Evolutionary conservation across 2,888 invertebrate genomes (phyloP), one percentile per base, ranked within the genome.

Genomic region (Tetranychus piercei): DNA sequence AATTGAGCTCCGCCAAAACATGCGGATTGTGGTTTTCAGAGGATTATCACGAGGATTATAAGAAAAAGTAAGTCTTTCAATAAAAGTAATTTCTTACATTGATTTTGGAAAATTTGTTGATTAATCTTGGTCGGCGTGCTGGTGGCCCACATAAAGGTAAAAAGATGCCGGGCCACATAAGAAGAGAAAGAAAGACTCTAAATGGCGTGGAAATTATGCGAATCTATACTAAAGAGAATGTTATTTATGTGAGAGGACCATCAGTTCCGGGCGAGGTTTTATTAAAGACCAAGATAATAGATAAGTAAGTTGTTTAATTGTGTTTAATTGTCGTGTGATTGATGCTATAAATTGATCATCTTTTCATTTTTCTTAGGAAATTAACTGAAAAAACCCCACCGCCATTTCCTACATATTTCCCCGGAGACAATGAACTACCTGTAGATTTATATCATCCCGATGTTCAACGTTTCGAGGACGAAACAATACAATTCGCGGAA

Each of bases 91-190:
- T n/a, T n/a, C n/a, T n/a, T n/a, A n/a, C n/a, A n/a, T n/a, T n/a
- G n/a, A n/a, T n/a, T n/a, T n/a, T n/a, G n/a, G n/a, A n/a, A n/a
- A n/a, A n/a, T n/a, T n/a, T n/a, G n/a, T n/a, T n/a, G n/a, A n/a
- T n/a, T n/a, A n/a, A n/a, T n/a, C n/a, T n/a, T 76, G 90, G 93
- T 74, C 73, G 83, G 81, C 87, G 87, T 80, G 91, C 91, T 81
- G 90, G 88, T 2, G 86, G 93, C 77, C 90, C 96, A 8, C 91
- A 91, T 90, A 93, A 92, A 34, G 96, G 97, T 67, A 93, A 90
- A 9, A 94, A 94, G 84, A 86, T 97, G 89, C 94, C 96, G 15
- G 97, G 97, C 22, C 91, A 93, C 80, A 95, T 96, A 95, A 97
- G 97, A 18, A 90, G 90, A 81, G 86, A 83, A 34, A 82, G 83